phyloP scores from a whole-genome alignment of 2,797 vertebrate species.

The Fundulus diaphanus region DNA sequence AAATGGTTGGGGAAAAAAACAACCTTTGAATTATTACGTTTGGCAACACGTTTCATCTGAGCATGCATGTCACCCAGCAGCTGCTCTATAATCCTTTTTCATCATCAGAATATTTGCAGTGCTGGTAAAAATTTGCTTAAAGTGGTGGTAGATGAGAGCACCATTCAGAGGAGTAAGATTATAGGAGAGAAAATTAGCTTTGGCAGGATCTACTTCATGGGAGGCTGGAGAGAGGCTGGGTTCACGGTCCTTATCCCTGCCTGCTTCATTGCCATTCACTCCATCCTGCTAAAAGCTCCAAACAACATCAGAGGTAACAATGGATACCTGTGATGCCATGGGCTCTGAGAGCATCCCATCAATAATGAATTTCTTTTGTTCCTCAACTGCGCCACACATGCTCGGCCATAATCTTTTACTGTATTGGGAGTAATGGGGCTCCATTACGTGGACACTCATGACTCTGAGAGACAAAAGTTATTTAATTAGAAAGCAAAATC shows the following conservation, averaged over 20 bases:
- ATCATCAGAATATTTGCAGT: constrained; percentile 9
- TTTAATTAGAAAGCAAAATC: constrained; percentile 38
- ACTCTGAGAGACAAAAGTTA: constrained; percentile 24
- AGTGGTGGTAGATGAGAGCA: constrained; percentile 16
- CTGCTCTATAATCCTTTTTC: not conserved
- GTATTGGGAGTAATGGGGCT: constrained; percentile 29
- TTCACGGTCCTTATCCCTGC: constrained; percentile 29
- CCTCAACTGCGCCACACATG: constrained; percentile 44
- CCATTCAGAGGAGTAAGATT: constrained; percentile 28
- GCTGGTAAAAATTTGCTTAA: constrained; percentile 9
- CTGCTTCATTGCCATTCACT: constrained; percentile 31
- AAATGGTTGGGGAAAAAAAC: constrained; percentile 6
- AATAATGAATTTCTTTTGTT: constrained; percentile 69
- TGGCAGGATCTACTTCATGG: constrained; percentile 32
- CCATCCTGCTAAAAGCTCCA: constrained; percentile 44
- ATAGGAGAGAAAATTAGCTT: constrained; percentile 37
- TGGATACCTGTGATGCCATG: constrained; percentile 64
- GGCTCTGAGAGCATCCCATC: constrained; percentile 69
- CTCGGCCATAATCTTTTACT: constrained; percentile 51
- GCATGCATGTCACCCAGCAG: constrained; percentile 5
- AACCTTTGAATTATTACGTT: constrained; percentile 4
- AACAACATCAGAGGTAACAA: constrained; percentile 69
- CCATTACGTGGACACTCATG: constrained; percentile 39
- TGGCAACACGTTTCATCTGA: constrained; percentile 6
- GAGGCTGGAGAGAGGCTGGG: constrained; percentile 21